Evolutionary conservation across 2,888 invertebrate genomes (phyloP).

Genomic region (Melanophora roralis): DNA sequence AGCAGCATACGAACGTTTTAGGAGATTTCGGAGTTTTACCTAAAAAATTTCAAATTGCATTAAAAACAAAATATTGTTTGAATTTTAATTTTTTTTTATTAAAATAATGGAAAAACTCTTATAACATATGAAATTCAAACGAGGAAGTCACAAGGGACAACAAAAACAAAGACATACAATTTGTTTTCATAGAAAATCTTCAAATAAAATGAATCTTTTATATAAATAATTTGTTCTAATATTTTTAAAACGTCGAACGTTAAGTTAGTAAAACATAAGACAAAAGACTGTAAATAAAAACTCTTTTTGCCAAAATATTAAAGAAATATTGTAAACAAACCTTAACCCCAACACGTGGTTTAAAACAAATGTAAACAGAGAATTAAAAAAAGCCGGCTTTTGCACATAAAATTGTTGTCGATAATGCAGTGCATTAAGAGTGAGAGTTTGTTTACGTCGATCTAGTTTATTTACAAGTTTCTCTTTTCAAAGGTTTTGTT

Average conservation of each 20-base stretch:
- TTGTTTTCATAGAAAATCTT: too few relatives aligned
- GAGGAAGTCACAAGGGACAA: too few relatives aligned
- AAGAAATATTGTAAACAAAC: conserved; percentile 1
- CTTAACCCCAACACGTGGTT: conserved; percentile 27
- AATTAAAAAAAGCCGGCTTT: conserved; percentile 27
- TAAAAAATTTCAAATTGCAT: too few relatives aligned
- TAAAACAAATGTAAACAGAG: conserved; percentile 40
- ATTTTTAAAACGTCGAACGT: background rate
- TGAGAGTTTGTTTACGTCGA: conserved; percentile 27
- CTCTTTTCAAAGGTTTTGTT: conserved; percentile 10
- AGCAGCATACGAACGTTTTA: too few relatives aligned
- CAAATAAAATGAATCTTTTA: too few relatives aligned
- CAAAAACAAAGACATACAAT: too few relatives aligned
- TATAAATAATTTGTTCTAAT: background rate
- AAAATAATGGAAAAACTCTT: too few relatives aligned
- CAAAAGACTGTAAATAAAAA: conserved; percentile 4
- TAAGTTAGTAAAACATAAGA: conserved; percentile 29
- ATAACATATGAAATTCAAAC: too few relatives aligned
- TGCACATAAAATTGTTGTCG: conserved; percentile 4
- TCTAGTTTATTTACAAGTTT: conserved; percentile 42
- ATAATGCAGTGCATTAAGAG: conserved; percentile 40
- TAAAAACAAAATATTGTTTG: too few relatives aligned
- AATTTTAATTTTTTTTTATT: too few relatives aligned
- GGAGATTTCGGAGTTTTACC: too few relatives aligned
- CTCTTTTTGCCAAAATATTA: background rate